Conservation (phyloP, 2,797 vertebrate genomes). For the Neosilurus hyrtlii region DNA sequence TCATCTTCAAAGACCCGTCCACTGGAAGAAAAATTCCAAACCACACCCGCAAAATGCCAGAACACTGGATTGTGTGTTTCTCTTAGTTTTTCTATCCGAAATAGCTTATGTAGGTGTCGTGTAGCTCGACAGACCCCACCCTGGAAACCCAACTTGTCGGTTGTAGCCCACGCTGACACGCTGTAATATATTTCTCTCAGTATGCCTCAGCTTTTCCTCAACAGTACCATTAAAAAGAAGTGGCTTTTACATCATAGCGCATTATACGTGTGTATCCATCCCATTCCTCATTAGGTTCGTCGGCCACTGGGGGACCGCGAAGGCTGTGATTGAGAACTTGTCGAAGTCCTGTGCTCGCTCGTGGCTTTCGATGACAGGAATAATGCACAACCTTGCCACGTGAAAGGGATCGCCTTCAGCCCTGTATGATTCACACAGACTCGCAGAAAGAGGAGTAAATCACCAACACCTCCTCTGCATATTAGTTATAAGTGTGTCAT, state of each 20-base stretch:
- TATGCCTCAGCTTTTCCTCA: constrained; percentile 6
- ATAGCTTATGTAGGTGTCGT: not conserved
- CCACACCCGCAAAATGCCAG: not conserved
- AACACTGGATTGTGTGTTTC: no score
- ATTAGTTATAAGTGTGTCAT: constrained; percentile 7
- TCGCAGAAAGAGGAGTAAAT: constrained; percentile 58
- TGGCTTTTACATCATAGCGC: constrained; percentile 7
- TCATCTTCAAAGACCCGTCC: not conserved
- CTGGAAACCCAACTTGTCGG: not conserved
- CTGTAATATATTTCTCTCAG: constrained; percentile 28
- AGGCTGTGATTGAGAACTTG: constrained; percentile 65
- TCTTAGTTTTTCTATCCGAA: not conserved
- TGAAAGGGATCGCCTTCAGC: constrained; percentile 81
- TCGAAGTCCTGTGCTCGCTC: constrained; percentile 71
- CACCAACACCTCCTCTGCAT: constrained; percentile 55
- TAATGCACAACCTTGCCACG: constrained; percentile 92
- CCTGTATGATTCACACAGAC: constrained; percentile 75
- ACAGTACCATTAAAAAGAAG: constrained; percentile 3
- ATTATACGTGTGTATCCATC: constrained; percentile 21
- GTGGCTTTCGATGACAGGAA: constrained; percentile 86
- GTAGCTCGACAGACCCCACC: not conserved
- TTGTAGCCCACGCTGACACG: not conserved
- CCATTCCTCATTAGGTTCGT: constrained; percentile 50
- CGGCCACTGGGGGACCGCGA: constrained; percentile 34
- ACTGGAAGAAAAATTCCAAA: not conserved